Conservation (phyloP, 1,140 invertebrate species). For the Campodea augens region DNA sequence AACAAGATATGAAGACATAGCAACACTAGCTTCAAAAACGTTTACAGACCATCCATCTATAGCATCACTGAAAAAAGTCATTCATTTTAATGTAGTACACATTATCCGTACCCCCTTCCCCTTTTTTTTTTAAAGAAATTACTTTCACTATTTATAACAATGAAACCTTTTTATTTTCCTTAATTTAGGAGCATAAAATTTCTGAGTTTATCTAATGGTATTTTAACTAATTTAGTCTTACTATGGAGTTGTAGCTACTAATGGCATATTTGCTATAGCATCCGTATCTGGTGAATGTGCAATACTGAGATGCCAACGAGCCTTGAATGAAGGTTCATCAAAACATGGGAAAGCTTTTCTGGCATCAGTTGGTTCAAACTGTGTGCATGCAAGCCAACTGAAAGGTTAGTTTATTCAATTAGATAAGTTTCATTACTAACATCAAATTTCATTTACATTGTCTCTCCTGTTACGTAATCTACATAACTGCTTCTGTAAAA, state of each 20-base stretch:
- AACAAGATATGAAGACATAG: slow-evolving; percentile 2
- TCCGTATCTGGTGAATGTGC: slow-evolving; percentile 23
- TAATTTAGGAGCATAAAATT: neutral
- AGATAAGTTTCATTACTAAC: too few species aligned
- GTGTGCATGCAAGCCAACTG: slow-evolving; percentile 18
- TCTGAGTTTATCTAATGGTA: neutral
- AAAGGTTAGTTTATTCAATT: too few species aligned
- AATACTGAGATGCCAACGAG: slow-evolving; percentile 25
- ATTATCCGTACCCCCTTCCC: too few species aligned
- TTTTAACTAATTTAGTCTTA: neutral
- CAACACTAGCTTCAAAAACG: slow-evolving; percentile 7
- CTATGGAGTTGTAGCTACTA: neutral
- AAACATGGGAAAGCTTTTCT: slow-evolving; percentile 35
- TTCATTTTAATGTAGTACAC: too few species aligned
- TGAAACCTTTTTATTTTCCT: neutral
- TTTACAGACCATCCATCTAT: slow-evolving; percentile 9
- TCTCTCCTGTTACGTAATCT: too few species aligned
- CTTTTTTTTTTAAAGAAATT: too few species aligned
- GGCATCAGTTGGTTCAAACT: slow-evolving; percentile 34
- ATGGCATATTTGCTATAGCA: slow-evolving; percentile 30
- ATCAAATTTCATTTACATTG: too few species aligned
- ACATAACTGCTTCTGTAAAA: too few species aligned
- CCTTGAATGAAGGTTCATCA: slow-evolving; percentile 35
- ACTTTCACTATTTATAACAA: neutral
- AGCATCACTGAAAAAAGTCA: neutral